Evolutionary conservation across 2,113 vertebrate genomes (phyloP).

Genomic region (rat (Rattus norvegicus)): GRCr8 NC_086020.1:38293501-38294000

Average conservation of each 20-base stretch:
- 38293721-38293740: not conserved
- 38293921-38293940: no score
- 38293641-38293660: not conserved
- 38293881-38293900: no score
- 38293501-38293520: constrained; percentile 67
- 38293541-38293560: not conserved
- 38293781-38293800: no score
- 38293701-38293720: not conserved
- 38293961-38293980: not conserved
- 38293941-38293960: no score
- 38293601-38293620: not conserved
- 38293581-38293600: not conserved
- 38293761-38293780: no score
- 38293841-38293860: no score
- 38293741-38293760: no score
- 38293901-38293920: no score
- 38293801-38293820: no score
- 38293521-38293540: constrained; percentile 45
- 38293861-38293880: no score
- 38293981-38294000: not conserved
- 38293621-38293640: not conserved
- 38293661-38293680: not conserved
- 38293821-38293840: no score
- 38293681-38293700: not conserved
- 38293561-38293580: constrained; percentile 57